phyloP scores from a whole-genome alignment of 1,140 invertebrate species.

The Goniozus legneri region DNA sequence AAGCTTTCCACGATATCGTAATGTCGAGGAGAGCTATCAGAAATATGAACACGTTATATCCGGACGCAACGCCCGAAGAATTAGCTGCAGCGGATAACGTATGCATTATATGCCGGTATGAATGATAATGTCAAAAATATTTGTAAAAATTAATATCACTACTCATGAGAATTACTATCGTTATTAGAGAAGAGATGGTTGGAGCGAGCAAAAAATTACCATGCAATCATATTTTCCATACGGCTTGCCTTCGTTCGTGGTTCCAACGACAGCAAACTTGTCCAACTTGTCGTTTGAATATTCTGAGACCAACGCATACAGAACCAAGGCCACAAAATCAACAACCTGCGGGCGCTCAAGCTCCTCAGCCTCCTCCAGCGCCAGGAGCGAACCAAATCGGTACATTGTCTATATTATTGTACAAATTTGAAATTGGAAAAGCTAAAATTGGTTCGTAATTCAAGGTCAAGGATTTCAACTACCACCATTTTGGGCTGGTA shows the following conservation, averaged over 20 bases:
- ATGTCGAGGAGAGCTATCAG: conserved; percentile 93
- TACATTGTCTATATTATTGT: conserved; percentile 10
- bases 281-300: conserved; percentile 96
- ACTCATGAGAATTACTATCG: conserved; percentile 5
- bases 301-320: conserved; percentile 67
- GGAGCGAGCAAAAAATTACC: conserved; percentile 93
- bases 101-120: conserved; percentile 96
- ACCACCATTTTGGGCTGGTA: conserved; percentile 41
- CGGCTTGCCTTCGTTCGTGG: conserved; percentile 96
- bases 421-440: neutral
- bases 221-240: conserved; percentile 99
- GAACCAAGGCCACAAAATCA: conserved; percentile 38
- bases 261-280: conserved; percentile 99
- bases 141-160: neutral
- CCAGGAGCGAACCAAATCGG: conserved; percentile 38
- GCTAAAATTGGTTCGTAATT: neutral
- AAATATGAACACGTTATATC: conserved; percentile 98
- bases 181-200: conserved; percentile 57
- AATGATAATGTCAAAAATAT: conserved; percentile 1
- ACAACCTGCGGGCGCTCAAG: conserved; percentile 40
- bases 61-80: conserved; percentile 93
- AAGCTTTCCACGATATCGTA: conserved; percentile 96
- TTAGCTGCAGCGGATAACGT: conserved; percentile 93
- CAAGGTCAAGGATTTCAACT: conserved; percentile 35
- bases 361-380: conserved; percentile 45